phyloP scores from a whole-genome alignment of 2,113 vertebrate genomes.

The Aldabrachelys gigantea region DNA sequence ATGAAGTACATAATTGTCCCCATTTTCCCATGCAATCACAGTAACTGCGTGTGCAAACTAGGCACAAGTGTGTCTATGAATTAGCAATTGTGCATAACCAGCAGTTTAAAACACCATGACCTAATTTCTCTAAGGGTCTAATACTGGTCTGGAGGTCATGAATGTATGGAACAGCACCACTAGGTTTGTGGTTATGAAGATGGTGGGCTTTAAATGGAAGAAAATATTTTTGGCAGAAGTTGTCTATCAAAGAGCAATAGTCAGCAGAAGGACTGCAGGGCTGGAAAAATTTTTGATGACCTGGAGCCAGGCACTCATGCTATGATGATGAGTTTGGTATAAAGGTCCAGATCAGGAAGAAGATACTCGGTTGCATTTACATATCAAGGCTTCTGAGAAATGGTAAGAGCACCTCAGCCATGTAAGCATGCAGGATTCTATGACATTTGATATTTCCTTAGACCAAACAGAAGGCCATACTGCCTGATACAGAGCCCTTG shows the following conservation, averaged over 20 bases:
- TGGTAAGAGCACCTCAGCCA: neutral
- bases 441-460: neutral
- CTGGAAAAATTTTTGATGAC: fast-evolving
- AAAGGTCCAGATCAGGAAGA: neutral
- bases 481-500: neutral
- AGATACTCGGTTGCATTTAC: neutral
- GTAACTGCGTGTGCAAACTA: slow-evolving; percentile 27
- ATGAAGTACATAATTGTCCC: slow-evolving; percentile 57
- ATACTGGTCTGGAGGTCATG: neutral
- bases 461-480: neutral
- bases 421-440: fast-evolving
- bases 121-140: slow-evolving; percentile 13
- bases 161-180: fast-evolving
- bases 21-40: slow-evolving; percentile 48
- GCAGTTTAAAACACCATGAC: slow-evolving; percentile 42
- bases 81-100: slow-evolving; percentile 23
- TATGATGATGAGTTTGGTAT: neutral
- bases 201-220: neutral
- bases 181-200: slow-evolving; percentile 7
- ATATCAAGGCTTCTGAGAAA: fast-evolving
- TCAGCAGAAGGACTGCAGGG: neutral
- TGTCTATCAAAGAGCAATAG: fast-evolving
- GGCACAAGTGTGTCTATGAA: slow-evolving; percentile 39
- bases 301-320: neutral
- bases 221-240: neutral